These are phyloP conservation scores for Platycheirus albimanus DNA, from an alignment of 2,888 invertebrate species.

Conservation along the genomic window DNA sequence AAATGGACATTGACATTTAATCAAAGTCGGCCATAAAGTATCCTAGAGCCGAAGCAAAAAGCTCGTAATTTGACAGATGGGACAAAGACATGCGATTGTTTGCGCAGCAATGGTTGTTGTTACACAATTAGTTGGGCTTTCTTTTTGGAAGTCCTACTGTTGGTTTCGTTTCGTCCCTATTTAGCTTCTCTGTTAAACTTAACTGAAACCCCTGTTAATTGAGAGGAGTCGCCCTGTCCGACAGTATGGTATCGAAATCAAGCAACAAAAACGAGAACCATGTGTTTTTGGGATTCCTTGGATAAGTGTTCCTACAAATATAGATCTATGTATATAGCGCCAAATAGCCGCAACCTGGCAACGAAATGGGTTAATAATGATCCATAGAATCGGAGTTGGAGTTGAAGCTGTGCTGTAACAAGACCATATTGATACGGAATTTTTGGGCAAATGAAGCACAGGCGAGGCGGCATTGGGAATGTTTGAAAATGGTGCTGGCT, in stretches of 20 bases:
- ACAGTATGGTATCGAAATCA: slow-evolving; percentile 31
- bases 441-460: slow-evolving; percentile 60
- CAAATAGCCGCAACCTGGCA: slow-evolving; percentile 32
- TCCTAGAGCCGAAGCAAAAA: slow-evolving; percentile 30
- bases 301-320: neutral
- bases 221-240: neutral
- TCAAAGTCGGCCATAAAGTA: slow-evolving; percentile 60
- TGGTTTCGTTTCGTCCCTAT: slow-evolving; percentile 1
- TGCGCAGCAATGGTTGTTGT: slow-evolving; percentile 53
- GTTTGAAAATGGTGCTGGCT: slow-evolving; percentile 30
- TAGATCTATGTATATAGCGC: neutral
- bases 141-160: neutral
- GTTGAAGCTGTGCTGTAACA: neutral
- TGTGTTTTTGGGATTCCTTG: no score
- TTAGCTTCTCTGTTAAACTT: slow-evolving; percentile 1
- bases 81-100: slow-evolving; percentile 66
- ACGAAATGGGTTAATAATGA: slow-evolving; percentile 67
- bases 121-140: slow-evolving; percentile 38
- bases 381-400: slow-evolving; percentile 29
- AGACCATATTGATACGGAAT: slow-evolving; percentile 11
- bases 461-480: slow-evolving; percentile 47
- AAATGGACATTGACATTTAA: slow-evolving; percentile 58
- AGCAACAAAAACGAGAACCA: slow-evolving; percentile 7
- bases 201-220: slow-evolving; percentile 2
- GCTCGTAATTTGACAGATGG: slow-evolving; percentile 62